A percentile compares a stretch with the other conserved stretches of the same genome.
These are phyloP conservation scores for Nowickia ferox DNA, from an alignment of 2,888 invertebrate species.

Conservation along the genomic window DNA sequence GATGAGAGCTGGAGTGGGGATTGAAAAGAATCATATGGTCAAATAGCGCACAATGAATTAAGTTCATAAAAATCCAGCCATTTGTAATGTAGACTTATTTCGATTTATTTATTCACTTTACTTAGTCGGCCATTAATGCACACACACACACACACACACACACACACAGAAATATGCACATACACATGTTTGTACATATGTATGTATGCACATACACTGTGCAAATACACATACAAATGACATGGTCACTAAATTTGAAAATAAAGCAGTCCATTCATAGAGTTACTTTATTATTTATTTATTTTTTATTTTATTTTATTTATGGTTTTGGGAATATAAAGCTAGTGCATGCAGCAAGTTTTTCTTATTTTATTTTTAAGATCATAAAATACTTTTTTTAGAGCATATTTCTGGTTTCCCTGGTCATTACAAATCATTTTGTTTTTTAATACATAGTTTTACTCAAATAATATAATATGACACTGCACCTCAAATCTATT, in stretches of 20 bases:
- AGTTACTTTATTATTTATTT: not conserved
- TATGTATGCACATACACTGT: too few species aligned
- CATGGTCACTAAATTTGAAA: not conserved
- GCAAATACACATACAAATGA: not conserved
- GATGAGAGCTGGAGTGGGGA: not conserved
- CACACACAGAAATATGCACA: not conserved
- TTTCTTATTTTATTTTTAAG: too few species aligned
- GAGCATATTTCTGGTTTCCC: too few species aligned
- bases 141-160: not conserved
- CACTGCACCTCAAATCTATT: too few species aligned
- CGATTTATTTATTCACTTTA: slow-evolving; percentile 38
- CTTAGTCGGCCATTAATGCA: not conserved
- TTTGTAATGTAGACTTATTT: slow-evolving; percentile 54
- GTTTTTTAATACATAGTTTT: too few species aligned
- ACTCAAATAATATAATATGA: too few species aligned
- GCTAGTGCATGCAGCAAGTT: not conserved
- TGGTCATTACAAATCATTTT: too few species aligned
- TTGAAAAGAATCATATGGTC: slow-evolving; percentile 43
- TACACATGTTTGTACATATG: too few species aligned
- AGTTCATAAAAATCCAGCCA: slow-evolving; percentile 53
- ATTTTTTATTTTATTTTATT: not conserved
- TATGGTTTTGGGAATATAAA: not conserved
- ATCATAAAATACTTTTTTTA: too few species aligned
- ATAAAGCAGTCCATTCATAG: not conserved
- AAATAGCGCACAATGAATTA: slow-evolving; percentile 61